Conservation (phyloP, 2,888 invertebrate genomes). For the Tubulanus polymorphus region DNA sequence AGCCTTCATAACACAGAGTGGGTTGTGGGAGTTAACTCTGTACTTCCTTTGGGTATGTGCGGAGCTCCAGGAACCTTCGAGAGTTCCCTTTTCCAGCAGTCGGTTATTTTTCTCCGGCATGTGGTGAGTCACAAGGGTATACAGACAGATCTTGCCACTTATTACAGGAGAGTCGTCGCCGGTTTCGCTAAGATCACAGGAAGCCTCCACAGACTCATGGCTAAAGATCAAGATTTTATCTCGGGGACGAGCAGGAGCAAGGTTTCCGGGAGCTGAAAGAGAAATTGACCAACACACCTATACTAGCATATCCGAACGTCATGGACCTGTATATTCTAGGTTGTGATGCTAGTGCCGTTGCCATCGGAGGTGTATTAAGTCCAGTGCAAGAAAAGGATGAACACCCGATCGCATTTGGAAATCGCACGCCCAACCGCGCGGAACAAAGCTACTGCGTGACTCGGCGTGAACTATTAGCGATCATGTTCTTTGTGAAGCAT, state of each 20-base stretch:
- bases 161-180: conserved; percentile 5
- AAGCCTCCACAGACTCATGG: not conserved
- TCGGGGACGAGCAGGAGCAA: too few species aligned
- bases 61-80: not conserved
- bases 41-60: too few species aligned
- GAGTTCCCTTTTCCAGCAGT: conserved; percentile 5
- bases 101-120: conserved; percentile 9
- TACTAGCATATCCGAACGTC: too few species aligned
- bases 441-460: too few species aligned
- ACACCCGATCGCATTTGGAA: not conserved
- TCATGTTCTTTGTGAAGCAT: too few species aligned
- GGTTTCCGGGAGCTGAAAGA: too few species aligned
- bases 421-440: not conserved
- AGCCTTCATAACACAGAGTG: too few species aligned
- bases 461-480: too few species aligned
- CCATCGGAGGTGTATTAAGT: conserved; percentile 1
- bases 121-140: conserved; percentile 7
- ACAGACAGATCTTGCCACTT: not conserved
- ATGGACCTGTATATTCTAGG: not conserved
- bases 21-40: too few species aligned
- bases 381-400: conserved; percentile 3
- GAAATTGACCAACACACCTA: too few species aligned
- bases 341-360: conserved; percentile 1
- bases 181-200: conserved; percentile 1
- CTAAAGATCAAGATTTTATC: too few species aligned